phyloP scores from a whole-genome alignment of 2,888 invertebrate genomes.

The Lycophotia porphyrea region DNA sequence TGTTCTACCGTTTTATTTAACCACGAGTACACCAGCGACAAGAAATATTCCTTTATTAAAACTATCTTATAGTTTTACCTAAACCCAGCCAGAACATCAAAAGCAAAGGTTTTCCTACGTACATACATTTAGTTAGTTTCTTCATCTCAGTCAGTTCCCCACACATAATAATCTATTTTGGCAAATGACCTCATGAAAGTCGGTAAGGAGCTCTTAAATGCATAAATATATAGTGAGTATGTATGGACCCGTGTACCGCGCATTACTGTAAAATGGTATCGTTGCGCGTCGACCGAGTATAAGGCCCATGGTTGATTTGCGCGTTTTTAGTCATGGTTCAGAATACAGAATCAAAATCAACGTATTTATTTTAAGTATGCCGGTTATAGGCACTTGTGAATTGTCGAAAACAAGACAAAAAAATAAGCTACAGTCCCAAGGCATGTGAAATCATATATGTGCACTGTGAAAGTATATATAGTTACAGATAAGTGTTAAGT shows the following conservation, averaged over 20 bases:
- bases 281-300: conserved; percentile 5
- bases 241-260: conserved; percentile 23
- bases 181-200: conserved; percentile 50
- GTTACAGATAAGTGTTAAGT: no score
- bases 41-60: neutral
- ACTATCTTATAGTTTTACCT: no score
- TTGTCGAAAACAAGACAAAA: no score
- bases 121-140: conserved; percentile 14
- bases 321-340: neutral
- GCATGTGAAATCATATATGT: no score
- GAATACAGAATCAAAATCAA: neutral
- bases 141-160: conserved; percentile 24
- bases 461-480: no score
- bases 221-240: conserved; percentile 26
- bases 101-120: neutral
- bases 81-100: conserved; percentile 17
- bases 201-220: conserved; percentile 6
- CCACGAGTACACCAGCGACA: no score
- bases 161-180: conserved; percentile 36
- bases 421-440: no score
- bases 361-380: neutral
- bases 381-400: neutral
- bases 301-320: conserved; percentile 34
- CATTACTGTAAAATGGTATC: conserved; percentile 42
- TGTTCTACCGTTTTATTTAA: no score